Evolutionary conservation across 2,888 invertebrate species (phyloP), one percentile per base, ranked within the genome.

Genomic region (Papilio demoleus): DNA sequence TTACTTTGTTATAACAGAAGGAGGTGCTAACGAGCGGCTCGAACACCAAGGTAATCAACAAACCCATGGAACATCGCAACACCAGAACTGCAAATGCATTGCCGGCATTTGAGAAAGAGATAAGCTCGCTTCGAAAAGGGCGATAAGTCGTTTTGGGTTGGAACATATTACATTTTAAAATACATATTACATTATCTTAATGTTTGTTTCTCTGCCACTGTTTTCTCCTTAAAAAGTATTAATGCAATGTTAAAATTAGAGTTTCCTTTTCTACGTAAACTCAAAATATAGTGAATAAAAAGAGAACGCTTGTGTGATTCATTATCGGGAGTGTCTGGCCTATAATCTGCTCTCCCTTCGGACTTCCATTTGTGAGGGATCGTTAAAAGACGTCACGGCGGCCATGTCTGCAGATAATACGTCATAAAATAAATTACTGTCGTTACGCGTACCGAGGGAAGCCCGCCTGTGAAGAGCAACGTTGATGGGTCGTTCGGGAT

Each of bases 321-420:
- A 65, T 65, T 68, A 65, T 50, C 64, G 64, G 19, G 22, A 27
- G 38, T 50, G 40, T 59, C 38, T 38, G 12, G 50, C 34, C 47
- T 65, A 31, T 68, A 68, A 68, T 65, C 68, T 68, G 17, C 14
- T 64, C 64, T 40, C 59, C 56, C 61, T 45, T 67, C 56, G 31
- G 53, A 67, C 61, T 62, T 42, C 76, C 79, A 79, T 83, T 79
- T 77, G 77, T 75, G 77, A 77, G 76, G 72, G 74, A 70, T 75
- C 77, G 72, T 75, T 74, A 77, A 74, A 75, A 82, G 80, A 80
- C 79, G 79, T 81, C 81, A 81, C 84, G 81, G 80, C 73, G 74
- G 72, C 74, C 76, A 74, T 81, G 83, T 79, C 72, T 67, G 67
- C 59, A 72, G 75, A 82, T 81, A 79, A 81, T 80, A 76, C 70